Conservation (phyloP, 2,888 invertebrate species). For the Pachydiplax longipennis region DNA sequence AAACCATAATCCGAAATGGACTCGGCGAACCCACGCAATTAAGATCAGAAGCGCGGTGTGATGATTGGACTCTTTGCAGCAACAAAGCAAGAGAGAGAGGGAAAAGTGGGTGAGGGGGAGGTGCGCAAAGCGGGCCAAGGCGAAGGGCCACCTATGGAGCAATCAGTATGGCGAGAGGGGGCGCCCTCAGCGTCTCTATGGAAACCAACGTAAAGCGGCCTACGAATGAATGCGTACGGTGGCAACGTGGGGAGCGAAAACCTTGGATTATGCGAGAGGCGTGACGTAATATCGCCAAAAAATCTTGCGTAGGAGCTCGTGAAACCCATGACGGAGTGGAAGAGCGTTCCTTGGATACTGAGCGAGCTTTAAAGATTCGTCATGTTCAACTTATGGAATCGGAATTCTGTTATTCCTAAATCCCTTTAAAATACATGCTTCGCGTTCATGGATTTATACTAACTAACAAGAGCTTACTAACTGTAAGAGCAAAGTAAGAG, state of each 20-base stretch:
- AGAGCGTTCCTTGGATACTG: background rate
- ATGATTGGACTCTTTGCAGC: too few species aligned
- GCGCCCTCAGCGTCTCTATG: slow-evolving; percentile 6
- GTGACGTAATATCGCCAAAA: background rate
- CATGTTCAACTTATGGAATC: too few species aligned
- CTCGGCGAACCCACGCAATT: too few species aligned
- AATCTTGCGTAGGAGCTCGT: background rate
- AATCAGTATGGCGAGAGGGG: background rate
- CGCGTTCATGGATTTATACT: too few species aligned
- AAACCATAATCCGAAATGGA: too few species aligned
- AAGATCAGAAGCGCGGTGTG: too few species aligned
- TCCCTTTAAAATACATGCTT: too few species aligned
- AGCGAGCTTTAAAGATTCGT: background rate
- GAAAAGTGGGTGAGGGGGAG: slow-evolving; percentile 36
- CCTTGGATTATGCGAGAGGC: background rate
- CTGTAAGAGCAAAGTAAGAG: too few species aligned
- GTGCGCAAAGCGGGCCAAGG: slow-evolving; percentile 33
- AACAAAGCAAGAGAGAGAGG: background rate
- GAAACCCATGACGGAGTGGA: background rate
- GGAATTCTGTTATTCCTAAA: too few species aligned
- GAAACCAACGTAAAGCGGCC: background rate
- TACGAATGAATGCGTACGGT: background rate
- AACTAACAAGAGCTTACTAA: too few species aligned
- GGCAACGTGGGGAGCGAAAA: background rate
- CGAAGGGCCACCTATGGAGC: slow-evolving; percentile 34